These are phyloP conservation scores for Lamellibrachia satsuma DNA, from an alignment of 2,888 invertebrate genomes.

Conservation along the genomic window DNA sequence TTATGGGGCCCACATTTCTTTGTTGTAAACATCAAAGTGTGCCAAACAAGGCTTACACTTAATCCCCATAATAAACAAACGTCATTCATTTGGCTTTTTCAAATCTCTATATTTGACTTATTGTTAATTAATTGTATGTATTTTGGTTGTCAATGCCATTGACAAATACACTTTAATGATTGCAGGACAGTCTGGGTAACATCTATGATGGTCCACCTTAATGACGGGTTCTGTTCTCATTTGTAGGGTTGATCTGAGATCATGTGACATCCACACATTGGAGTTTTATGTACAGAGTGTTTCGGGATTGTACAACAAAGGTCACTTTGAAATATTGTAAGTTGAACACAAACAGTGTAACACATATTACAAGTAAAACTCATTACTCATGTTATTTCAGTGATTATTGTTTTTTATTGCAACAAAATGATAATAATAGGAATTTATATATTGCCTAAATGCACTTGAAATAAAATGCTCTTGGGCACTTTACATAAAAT, in stretches of 20 bases:
- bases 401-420: neutral
- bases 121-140: neutral
- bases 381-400: neutral
- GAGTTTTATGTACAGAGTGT: neutral
- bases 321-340: slow-evolving; percentile 24
- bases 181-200: neutral
- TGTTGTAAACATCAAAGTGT: too few species aligned
- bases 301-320: neutral
- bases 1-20: too few species aligned
- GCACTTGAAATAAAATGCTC: too few species aligned
- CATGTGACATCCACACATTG: neutral
- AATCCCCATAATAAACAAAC: too few species aligned
- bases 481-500: too few species aligned
- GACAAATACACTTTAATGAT: neutral
- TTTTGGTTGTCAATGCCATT: neutral
- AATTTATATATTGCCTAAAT: too few species aligned
- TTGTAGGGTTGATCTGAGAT: neutral
- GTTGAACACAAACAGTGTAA: neutral
- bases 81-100: too few species aligned
- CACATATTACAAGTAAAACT: neutral
- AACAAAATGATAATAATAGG: too few species aligned
- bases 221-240: neutral
- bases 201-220: neutral
- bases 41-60: too few species aligned
- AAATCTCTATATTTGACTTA: neutral